Percentiles rank a stretch among this genome's conserved stretches.
Evolutionary conservation across 2,888 invertebrate species (phyloP).

Genomic region (Euspilapteryx auroguttella): DNA sequence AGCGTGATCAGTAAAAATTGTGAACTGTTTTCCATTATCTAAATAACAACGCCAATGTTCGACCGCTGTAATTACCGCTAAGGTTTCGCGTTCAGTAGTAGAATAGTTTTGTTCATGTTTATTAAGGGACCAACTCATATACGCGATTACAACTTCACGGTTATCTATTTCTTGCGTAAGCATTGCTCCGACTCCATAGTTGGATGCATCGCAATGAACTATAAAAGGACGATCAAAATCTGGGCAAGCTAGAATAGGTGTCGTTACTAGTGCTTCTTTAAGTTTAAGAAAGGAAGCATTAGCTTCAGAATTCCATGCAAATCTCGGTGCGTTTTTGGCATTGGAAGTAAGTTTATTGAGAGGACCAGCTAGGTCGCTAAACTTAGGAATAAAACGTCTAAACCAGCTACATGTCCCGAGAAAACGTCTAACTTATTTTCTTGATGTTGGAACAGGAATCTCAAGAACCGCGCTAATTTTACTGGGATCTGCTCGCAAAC

Average conservation of each 20-base stretch:
- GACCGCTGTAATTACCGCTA: conserved; percentile 7
- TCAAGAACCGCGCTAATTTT: conserved; percentile 11
- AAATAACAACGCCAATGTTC: conserved; percentile 7
- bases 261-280: conserved; percentile 5
- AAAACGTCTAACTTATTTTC: conserved; percentile 11
- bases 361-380: conserved; percentile 10
- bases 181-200: conserved; percentile 3
- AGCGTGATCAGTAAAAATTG: conserved; percentile 8
- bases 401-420: conserved; percentile 13
- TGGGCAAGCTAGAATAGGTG: conserved; percentile 4
- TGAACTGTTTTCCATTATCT: conserved; percentile 6
- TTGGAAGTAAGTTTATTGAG: conserved; percentile 11
- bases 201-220: conserved; percentile 4
- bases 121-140: conserved; percentile 1
- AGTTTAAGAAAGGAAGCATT: conserved; percentile 10
- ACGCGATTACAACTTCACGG: conserved; percentile 1
- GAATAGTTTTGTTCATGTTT: conserved; percentile 3
- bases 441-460: conserved; percentile 10
- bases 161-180: conserved; percentile 3
- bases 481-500: conserved; percentile 11
- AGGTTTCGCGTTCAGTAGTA: conserved; percentile 4
- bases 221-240: conserved; percentile 1
- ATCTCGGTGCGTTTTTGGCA: conserved; percentile 10
- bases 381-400: conserved; percentile 11
- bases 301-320: conserved; percentile 11